Conservation (phyloP, 2,797 vertebrate species). For the Crenuchus spilurus region DNA sequence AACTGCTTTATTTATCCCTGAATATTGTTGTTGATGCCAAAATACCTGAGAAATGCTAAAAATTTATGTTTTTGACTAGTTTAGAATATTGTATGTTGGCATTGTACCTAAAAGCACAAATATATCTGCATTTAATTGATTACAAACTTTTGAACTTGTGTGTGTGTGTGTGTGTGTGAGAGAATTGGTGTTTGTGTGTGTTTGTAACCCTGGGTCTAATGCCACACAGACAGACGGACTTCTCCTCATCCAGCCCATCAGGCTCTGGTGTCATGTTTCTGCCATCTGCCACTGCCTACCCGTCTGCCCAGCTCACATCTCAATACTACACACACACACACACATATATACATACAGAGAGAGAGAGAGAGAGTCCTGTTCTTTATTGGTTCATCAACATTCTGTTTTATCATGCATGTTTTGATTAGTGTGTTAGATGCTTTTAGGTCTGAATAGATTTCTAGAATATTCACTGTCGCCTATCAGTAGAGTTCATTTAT, state of each 20-base stretch:
- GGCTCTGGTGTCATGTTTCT: conserved; percentile 78
- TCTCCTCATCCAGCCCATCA: conserved; percentile 71
- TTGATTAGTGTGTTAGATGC: neutral
- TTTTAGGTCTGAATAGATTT: too few species aligned
- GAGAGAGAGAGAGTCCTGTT: neutral
- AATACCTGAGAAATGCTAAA: too few species aligned
- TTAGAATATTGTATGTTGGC: too few species aligned
- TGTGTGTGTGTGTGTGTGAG: conserved; percentile 15
- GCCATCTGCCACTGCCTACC: conserved; percentile 76
- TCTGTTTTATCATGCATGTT: neutral
- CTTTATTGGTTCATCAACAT: conserved; percentile 27
- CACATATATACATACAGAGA: conserved; percentile 37
- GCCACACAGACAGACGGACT: conserved; percentile 66
- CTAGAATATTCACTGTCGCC: too few species aligned
- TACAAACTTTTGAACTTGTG: conserved; percentile 2
- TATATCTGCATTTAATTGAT: too few species aligned
- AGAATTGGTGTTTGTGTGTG: conserved; percentile 53
- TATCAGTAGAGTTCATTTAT: too few species aligned
- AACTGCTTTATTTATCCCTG: too few species aligned
- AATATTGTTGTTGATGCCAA: too few species aligned
- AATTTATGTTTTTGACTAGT: too few species aligned
- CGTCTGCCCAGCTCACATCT: conserved; percentile 54
- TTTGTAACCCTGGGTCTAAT: conserved; percentile 51
- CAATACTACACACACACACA: conserved; percentile 37
- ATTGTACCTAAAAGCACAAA: too few species aligned